phyloP scores from a whole-genome alignment of 1,140 invertebrate genomes.

The Drosophila tani region DNA sequence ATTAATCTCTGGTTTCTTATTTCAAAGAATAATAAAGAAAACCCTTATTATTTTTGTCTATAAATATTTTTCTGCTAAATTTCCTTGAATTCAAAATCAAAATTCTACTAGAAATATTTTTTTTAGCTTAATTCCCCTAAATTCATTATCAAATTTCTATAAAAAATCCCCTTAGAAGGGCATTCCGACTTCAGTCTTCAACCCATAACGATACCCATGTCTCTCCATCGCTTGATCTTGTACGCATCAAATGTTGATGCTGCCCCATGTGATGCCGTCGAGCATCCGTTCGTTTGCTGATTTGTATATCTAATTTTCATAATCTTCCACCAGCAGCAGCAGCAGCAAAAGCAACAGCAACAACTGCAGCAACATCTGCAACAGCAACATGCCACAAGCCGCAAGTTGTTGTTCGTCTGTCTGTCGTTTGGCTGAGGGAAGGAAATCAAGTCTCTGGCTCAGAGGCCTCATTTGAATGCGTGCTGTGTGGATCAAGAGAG shows the following conservation, averaged over 20 bases:
- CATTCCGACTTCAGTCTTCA: not conserved
- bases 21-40: too few relatives aligned
- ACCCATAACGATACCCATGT: not conserved
- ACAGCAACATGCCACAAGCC: slow-evolving; percentile 56
- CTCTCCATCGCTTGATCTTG: slow-evolving; percentile 57
- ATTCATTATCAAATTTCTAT: too few relatives aligned
- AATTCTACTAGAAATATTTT: too few relatives aligned
- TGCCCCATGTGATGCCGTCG: slow-evolving; percentile 57
- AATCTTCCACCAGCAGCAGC: slow-evolving; percentile 62
- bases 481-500: slow-evolving; percentile 19
- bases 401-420: slow-evolving; percentile 40
- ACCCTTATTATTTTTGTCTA: too few relatives aligned
- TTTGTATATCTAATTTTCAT: slow-evolving; percentile 85
- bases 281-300: slow-evolving; percentile 81
- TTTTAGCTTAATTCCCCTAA: too few relatives aligned
- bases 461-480: slow-evolving; percentile 74
- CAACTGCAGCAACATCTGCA: slow-evolving; percentile 16
- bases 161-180: not conserved
- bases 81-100: too few relatives aligned
- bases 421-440: slow-evolving; percentile 45
- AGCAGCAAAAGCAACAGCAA: not conserved
- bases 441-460: slow-evolving; percentile 72
- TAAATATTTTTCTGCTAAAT: too few relatives aligned
- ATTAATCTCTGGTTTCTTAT: too few relatives aligned
- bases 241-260: slow-evolving; percentile 67